Conservation (phyloP, 2,888 invertebrate species). For the Eilema caniola region DNA sequence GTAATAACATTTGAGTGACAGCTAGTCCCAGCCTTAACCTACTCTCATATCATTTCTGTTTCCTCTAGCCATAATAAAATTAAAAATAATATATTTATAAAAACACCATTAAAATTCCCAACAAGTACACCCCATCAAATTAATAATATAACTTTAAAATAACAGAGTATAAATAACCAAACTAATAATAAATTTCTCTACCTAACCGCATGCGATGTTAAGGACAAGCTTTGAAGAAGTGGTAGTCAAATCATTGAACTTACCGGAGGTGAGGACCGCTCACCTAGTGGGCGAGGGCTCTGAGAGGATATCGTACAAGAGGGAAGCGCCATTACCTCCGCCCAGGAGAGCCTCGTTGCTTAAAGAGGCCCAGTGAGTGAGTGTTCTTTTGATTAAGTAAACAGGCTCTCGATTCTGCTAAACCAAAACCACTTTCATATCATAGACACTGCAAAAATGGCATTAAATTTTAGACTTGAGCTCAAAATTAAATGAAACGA, state of each 20-base stretch:
- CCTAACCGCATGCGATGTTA: slow-evolving; percentile 74
- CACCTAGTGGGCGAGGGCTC: slow-evolving; percentile 61
- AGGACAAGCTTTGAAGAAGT: slow-evolving; percentile 78
- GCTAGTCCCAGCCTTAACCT: too few relatives aligned
- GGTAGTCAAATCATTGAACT: slow-evolving; percentile 71
- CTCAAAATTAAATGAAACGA: too few relatives aligned
- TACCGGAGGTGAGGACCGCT: slow-evolving; percentile 76
- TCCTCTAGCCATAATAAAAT: too few relatives aligned
- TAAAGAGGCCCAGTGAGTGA: slow-evolving; percentile 59
- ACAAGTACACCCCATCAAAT: not conserved
- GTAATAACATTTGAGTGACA: too few relatives aligned
- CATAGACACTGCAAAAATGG: too few relatives aligned
- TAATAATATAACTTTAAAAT: slow-evolving; percentile 5
- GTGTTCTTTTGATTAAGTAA: slow-evolving; percentile 13
- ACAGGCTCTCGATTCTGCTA: too few relatives aligned
- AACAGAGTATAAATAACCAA: slow-evolving; percentile 6
- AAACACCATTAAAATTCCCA: slow-evolving; percentile 14
- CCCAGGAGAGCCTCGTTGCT: slow-evolving; percentile 73
- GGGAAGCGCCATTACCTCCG: slow-evolving; percentile 76
- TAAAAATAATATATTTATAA: not conserved
- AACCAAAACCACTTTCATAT: too few relatives aligned
- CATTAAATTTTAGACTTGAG: too few relatives aligned
- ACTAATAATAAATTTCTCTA: slow-evolving; percentile 35
- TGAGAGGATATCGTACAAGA: slow-evolving; percentile 57
- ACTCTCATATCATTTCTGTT: not conserved